Evolutionary conservation across 2,797 vertebrate species (phyloP).

Genomic region (Nasua narica): DNA sequence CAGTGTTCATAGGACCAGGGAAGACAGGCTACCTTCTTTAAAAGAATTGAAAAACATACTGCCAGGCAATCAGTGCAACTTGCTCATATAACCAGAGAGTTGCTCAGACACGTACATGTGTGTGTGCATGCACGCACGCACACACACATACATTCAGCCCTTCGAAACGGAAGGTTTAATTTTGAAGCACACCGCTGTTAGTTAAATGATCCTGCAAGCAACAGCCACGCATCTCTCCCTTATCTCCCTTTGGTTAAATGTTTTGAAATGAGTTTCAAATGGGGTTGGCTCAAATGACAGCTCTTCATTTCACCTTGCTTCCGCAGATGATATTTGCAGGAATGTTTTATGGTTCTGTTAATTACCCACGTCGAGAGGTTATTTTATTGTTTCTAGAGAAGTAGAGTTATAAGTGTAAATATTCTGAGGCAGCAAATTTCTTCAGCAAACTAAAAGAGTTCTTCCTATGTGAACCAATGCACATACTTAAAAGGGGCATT

Average conservation of each 20-base stretch:
- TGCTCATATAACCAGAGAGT: not conserved
- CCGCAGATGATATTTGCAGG: constrained; percentile 48
- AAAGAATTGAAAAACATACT: not conserved
- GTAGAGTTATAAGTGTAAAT: constrained; percentile 53
- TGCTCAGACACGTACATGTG: not conserved
- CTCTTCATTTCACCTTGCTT: constrained; percentile 72
- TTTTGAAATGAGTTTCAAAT: constrained; percentile 74
- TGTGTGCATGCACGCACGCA: fast-evolving
- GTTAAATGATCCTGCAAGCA: constrained; percentile 70
- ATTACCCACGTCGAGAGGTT: constrained; percentile 66
- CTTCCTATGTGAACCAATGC: not conserved
- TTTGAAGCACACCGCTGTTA: constrained; percentile 64
- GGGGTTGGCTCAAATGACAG: constrained; percentile 61
- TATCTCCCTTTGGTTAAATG: constrained; percentile 72
- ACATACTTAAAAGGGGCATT: not conserved
- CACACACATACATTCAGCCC: not conserved
- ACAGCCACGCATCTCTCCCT: constrained; percentile 37
- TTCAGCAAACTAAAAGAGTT: constrained; percentile 38
- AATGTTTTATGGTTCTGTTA: constrained; percentile 60
- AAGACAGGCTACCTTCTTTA: not conserved
- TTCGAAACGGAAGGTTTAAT: constrained; percentile 67
- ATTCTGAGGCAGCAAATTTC: constrained; percentile 51
- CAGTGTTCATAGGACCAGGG: not conserved
- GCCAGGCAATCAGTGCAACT: constrained; percentile 1
- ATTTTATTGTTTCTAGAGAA: constrained; percentile 68